Evolutionary conservation across 2,888 invertebrate species (phyloP).

Genomic region (Shargacucullia verbasci): DNA sequence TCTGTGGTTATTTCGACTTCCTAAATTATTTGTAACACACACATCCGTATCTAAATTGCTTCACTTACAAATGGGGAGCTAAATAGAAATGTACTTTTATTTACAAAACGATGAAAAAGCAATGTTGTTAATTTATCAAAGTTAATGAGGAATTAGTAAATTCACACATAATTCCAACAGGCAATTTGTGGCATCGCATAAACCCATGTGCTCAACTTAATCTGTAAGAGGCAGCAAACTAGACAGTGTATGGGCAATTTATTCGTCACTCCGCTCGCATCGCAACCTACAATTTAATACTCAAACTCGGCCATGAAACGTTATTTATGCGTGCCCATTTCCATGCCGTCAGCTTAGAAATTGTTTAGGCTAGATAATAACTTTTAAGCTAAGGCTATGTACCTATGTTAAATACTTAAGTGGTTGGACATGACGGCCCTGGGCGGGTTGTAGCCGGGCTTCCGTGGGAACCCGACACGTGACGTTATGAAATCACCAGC

Average conservation of each 20-base stretch:
- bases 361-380: conserved; percentile 88
- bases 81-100: conserved; percentile 23
- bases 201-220: conserved; percentile 43
- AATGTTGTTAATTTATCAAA: conserved; percentile 1
- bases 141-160: conserved; percentile 34
- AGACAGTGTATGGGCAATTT: conserved; percentile 67
- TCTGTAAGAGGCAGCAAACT: conserved; percentile 61
- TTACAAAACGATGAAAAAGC: no score
- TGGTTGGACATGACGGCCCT: conserved; percentile 87
- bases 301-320: conserved; percentile 76
- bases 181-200: conserved; percentile 37
- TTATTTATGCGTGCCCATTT: conserved; percentile 86
- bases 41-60: conserved; percentile 34
- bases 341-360: conserved; percentile 82
- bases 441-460: conserved; percentile 83
- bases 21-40: conserved; percentile 50
- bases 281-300: conserved; percentile 76
- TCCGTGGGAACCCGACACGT: conserved; percentile 87
- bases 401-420: conserved; percentile 87
- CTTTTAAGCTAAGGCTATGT: conserved; percentile 85
- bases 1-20: conserved; percentile 71
- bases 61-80: conserved; percentile 34
- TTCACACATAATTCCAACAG: conserved; percentile 42
- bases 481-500: conserved; percentile 85
- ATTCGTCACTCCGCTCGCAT: conserved; percentile 69